phyloP scores from a whole-genome alignment of 2,888 invertebrate genomes.

The Aricia artaxerxes region DNA sequence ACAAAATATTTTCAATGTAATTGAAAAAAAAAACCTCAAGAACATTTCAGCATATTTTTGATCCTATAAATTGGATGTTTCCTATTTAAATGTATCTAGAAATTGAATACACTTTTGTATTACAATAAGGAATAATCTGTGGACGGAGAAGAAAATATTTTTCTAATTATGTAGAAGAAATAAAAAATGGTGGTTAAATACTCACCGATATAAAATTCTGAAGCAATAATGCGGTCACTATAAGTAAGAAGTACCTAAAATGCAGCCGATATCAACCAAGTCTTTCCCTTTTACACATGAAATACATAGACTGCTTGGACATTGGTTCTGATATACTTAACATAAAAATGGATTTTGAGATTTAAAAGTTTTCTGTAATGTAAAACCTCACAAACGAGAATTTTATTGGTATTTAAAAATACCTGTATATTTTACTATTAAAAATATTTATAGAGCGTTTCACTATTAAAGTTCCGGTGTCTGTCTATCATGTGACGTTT shows the following conservation, averaged over 20 bases:
- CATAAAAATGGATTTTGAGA: too few relatives aligned
- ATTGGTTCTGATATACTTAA: neutral
- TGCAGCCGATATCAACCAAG: neutral
- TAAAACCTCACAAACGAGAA: too few relatives aligned
- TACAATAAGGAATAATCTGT: neutral
- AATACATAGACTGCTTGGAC: neutral
- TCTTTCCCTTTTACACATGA: slow-evolving; percentile 11
- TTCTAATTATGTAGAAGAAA: slow-evolving; percentile 11
- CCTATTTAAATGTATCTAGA: neutral
- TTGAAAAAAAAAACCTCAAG: neutral
- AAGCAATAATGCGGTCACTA: slow-evolving; percentile 11
- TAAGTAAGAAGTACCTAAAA: neutral
- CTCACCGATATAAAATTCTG: neutral
- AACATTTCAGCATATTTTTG: neutral
- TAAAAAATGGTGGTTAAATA: neutral
- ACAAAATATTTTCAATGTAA: neutral
- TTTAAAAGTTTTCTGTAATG: too few relatives aligned
- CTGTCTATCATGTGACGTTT: too few relatives aligned
- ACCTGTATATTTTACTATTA: too few relatives aligned
- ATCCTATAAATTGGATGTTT: neutral
- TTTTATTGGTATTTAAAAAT: too few relatives aligned
- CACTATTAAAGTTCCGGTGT: too few relatives aligned
- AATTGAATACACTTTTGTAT: neutral
- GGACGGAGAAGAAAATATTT: neutral
- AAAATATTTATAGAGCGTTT: too few relatives aligned